Evolutionary conservation across 2,113 vertebrate genomes (phyloP).

Genomic region (Phainopepla nitens): DNA sequence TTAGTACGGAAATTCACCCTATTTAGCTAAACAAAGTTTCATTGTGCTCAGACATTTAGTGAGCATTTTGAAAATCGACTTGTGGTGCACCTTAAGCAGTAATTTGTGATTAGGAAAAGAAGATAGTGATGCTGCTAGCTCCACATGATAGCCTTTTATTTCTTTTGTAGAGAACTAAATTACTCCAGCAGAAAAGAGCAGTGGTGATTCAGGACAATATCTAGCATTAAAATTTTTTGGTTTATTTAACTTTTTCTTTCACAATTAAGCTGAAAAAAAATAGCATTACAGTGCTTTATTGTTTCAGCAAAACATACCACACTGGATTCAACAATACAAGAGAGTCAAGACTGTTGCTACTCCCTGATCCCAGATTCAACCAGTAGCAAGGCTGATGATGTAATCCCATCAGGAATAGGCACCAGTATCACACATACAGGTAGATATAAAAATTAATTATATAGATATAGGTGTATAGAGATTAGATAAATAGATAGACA

Average conservation of each 20-base stretch:
- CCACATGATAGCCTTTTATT: accelerated
- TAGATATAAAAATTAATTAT: background rate
- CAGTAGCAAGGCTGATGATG: background rate
- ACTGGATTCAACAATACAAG: background rate
- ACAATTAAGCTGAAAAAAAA: background rate
- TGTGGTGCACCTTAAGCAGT: background rate
- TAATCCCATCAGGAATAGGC: background rate
- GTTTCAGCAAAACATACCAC: background rate
- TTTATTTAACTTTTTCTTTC: background rate
- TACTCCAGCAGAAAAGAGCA: background rate
- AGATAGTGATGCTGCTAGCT: background rate
- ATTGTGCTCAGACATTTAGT: background rate
- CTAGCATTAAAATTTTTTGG: background rate
- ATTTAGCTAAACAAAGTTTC: background rate
- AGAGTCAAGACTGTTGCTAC: background rate
- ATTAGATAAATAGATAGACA: background rate
- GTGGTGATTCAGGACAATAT: background rate
- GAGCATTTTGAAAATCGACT: background rate
- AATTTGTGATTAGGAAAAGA: background rate
- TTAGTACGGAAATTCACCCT: background rate
- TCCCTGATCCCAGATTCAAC: background rate
- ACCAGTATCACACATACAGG: background rate
- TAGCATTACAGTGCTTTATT: background rate
- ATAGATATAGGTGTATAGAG: background rate
- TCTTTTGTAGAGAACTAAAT: background rate